Evolutionary conservation across 2,888 invertebrate species (phyloP), one percentile per base, ranked within the genome.

Genomic region (Pristionchus arcanus): DNA sequence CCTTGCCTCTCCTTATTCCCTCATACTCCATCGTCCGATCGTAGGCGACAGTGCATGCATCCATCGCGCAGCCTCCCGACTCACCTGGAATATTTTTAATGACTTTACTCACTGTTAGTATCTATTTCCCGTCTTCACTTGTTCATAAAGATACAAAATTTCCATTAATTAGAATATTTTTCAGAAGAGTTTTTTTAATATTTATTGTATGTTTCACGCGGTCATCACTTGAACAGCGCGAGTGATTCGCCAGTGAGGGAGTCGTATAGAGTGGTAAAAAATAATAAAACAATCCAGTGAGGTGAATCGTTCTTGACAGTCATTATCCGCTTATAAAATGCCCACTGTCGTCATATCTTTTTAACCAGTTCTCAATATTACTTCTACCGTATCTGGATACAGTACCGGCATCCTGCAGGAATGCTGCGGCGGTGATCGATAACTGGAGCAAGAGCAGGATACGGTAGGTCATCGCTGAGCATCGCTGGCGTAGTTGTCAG

Each of bases 1-100:
- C 42, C 31, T 31, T 59, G 3, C 63, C 63, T 7, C 5, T 28
- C 25, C 49, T 11, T 7, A 89, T 31, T 15, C 89, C 89, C 68
- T 89, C 89, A n/a, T 83, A 89, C 34, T 89, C 89, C 63, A 83
- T 89, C n/a, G 89, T 89, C 28, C 83, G 3, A 11, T 55, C 49
- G 25, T 89, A 88, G 31, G 74, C 77, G 16, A 37, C 28, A 1
- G 89, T 42, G 31, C 89, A 89, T n/a, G 42, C 66, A 19, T 89
- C 89, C 77, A 81, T 59, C 11, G 31, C 59, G 25, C 89, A 89
- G 19, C 21, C 66, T 19, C 59, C 11, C 28, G 34, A 63, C 15
- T 53, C 66, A 84, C 53, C 81, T 81, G 81, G 0, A 77, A 25
- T n/a, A 2, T 7, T 2, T 31, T 15, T 2, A 25, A 37, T 37